Evolutionary conservation across 2,797 vertebrate species (phyloP).

Genomic region (Etheostoma perlongum): DNA sequence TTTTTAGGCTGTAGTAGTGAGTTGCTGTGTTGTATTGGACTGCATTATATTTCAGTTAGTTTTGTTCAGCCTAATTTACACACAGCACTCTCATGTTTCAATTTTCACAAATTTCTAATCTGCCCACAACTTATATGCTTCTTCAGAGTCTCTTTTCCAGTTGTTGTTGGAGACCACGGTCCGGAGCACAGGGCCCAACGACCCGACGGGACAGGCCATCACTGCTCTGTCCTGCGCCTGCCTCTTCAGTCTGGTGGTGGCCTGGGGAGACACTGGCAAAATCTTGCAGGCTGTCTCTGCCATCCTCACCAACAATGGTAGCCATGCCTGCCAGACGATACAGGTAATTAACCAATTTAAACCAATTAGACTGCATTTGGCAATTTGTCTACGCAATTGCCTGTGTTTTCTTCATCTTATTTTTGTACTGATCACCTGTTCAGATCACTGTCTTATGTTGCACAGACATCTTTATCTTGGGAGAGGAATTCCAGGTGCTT

Average conservation of each 20-base stretch:
- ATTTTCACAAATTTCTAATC: conserved; percentile 14
- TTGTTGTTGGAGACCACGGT: conserved; percentile 97
- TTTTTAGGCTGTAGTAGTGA: neutral
- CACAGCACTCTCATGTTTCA: neutral
- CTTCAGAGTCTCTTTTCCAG: conserved; percentile 95
- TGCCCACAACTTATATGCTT: neutral
- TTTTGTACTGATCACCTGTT: conserved; percentile 7
- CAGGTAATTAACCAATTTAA: conserved; percentile 82
- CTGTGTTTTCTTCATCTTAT: neutral
- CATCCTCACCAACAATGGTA: conserved; percentile 99
- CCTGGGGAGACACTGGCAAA: conserved; percentile 98
- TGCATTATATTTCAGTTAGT: neutral
- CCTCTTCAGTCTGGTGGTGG: conserved; percentile 98
- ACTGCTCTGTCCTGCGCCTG: conserved; percentile 98
- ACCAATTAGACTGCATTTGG: neutral
- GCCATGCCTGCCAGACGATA: conserved; percentile 98
- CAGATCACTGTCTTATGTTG: neutral
- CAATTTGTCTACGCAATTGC: neutral
- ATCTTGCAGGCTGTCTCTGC: conserved; percentile 97
- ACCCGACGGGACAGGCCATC: conserved; percentile 95
- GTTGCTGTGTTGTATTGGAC: neutral
- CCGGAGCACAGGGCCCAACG: conserved; percentile 95
- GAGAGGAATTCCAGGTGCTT: neutral
- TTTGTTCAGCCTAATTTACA: neutral
- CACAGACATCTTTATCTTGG: neutral